phyloP scores from a whole-genome alignment of 2,888 invertebrate species.

The Blastobasis lacticolella region DNA sequence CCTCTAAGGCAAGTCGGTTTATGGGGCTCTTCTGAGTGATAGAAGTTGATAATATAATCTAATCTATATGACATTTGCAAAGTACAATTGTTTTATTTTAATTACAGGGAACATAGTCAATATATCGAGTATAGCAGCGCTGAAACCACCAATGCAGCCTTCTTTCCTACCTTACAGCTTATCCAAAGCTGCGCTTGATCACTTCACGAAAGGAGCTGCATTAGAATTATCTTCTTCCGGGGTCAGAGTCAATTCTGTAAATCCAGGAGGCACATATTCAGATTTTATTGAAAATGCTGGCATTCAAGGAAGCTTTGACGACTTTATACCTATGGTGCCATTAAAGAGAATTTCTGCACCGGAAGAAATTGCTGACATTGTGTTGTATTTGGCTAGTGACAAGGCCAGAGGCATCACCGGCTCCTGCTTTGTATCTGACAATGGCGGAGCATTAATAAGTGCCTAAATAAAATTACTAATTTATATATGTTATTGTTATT shows the following conservation, averaged over 20 bases:
- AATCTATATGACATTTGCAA: too few species aligned
- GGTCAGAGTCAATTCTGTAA: constrained; percentile 81
- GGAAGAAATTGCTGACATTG: too few species aligned
- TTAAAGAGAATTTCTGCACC: too few species aligned
- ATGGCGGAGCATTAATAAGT: background rate
- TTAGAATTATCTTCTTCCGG: constrained; percentile 72
- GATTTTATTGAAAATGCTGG: constrained; percentile 43
- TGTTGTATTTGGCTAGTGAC: too few species aligned
- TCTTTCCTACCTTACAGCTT: constrained; percentile 64
- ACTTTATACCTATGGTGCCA: background rate
- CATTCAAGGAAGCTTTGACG: constrained; percentile 30
- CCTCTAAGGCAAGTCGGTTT: too few species aligned
- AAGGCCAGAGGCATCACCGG: too few species aligned
- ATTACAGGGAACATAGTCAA: constrained; percentile 24
- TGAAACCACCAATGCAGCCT: background rate
- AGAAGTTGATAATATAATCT: too few species aligned
- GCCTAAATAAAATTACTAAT: too few species aligned
- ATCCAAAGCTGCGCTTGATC: constrained; percentile 83
- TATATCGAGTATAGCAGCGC: constrained; percentile 29
- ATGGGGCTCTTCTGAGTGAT: too few species aligned
- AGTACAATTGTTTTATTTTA: constrained; percentile 12
- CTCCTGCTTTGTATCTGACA: too few species aligned
- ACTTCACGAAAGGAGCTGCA: constrained; percentile 80
- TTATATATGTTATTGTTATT: too few species aligned
- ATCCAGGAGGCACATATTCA: constrained; percentile 79